phyloP scores from a whole-genome alignment of 2,113 vertebrate species.

The Cyanistes caeruleus region DNA sequence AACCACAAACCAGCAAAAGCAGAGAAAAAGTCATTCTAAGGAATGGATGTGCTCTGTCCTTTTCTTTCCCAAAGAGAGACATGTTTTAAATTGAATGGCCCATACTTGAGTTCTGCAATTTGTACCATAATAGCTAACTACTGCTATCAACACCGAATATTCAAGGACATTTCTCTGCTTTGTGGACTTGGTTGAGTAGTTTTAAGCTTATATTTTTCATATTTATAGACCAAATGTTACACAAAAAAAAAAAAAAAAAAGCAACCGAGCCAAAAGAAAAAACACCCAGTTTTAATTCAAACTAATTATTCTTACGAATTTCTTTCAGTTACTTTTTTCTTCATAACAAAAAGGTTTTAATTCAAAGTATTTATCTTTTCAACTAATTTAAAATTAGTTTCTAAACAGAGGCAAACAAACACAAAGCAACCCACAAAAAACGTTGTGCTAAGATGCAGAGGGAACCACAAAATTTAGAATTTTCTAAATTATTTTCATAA shows the following conservation, averaged over 20 bases:
- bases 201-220: neutral
- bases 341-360: neutral
- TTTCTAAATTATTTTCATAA: neutral
- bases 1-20: slow-evolving; percentile 24
- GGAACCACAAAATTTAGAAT: neutral
- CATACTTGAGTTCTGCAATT: neutral
- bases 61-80: neutral
- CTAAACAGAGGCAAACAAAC: neutral
- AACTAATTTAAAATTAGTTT: neutral
- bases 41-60: neutral
- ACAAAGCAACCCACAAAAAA: neutral
- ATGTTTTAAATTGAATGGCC: neutral
- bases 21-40: neutral
- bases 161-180: neutral
- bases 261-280: neutral
- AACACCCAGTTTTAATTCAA: neutral
- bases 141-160: neutral
- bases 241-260: neutral
- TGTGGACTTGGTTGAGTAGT: neutral
- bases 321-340: neutral
- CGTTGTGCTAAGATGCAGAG: neutral
- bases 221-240: neutral
- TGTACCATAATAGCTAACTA: neutral
- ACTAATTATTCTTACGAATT: neutral
- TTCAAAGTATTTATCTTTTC: neutral